phyloP scores from a whole-genome alignment of 1,140 invertebrate genomes.

The Drosophila aff. region DNA sequence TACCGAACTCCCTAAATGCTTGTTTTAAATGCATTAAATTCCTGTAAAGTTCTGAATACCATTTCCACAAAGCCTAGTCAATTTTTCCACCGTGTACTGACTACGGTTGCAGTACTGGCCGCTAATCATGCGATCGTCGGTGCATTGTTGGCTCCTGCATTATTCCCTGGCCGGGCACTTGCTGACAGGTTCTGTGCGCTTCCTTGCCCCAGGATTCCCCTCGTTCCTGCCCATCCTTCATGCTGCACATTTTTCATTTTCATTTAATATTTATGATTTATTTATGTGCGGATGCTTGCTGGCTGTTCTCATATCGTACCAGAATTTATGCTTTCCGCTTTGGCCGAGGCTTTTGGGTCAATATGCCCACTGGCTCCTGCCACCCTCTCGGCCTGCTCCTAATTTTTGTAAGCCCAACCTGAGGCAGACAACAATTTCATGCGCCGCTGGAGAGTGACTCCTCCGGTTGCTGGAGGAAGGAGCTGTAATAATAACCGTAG shows the following conservation, averaged over 20 bases:
- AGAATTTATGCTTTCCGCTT: constrained; percentile 81
- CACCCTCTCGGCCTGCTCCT: constrained; percentile 22
- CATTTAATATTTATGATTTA: constrained; percentile 84
- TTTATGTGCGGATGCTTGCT: constrained; percentile 81
- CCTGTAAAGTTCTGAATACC: no score
- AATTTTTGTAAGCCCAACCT: constrained; percentile 63
- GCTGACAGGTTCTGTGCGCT: constrained; percentile 80
- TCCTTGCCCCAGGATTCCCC: constrained; percentile 36
- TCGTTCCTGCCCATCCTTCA: constrained; percentile 12
- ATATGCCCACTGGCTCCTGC: not conserved
- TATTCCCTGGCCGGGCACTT: constrained; percentile 49
- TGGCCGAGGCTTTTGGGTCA: constrained; percentile 45
- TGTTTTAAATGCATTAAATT: not conserved
- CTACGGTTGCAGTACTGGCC: constrained; percentile 35
- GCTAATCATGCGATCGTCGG: constrained; percentile 77
- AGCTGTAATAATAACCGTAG: constrained; percentile 43
- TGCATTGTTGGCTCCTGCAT: constrained; percentile 68
- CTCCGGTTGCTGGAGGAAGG: constrained; percentile 1
- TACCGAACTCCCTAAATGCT: no score
- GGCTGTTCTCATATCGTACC: constrained; percentile 77
- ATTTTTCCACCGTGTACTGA: not conserved
- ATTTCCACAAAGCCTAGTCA: no score
- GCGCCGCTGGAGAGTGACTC: constrained; percentile 61
- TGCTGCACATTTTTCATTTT: constrained; percentile 78
- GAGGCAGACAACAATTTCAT: constrained; percentile 76